phyloP scores from a whole-genome alignment of 2,888 invertebrate genomes.

The Acholoe squamosa region DNA sequence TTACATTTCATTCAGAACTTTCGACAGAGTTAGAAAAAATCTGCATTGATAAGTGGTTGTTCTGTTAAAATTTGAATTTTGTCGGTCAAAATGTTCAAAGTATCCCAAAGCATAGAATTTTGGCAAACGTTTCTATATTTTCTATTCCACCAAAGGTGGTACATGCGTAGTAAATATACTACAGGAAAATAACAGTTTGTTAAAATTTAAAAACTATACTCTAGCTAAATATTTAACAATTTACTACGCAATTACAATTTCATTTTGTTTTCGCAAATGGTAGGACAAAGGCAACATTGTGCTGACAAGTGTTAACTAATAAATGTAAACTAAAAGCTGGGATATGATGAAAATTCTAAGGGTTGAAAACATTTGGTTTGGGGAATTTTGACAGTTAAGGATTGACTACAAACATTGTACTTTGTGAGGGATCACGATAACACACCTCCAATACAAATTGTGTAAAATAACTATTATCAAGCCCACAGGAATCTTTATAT shows the following conservation, averaged over 20 bases:
- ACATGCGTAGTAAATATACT: no score
- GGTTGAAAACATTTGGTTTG: background rate
- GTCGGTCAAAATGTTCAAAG: no score
- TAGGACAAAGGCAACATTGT: slow-evolving; percentile 49
- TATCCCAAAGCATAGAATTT: no score
- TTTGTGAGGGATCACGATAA: slow-evolving; percentile 6
- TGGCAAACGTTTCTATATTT: no score
- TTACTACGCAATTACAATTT: background rate
- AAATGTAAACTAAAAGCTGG: background rate
- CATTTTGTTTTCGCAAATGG: slow-evolving; percentile 18
- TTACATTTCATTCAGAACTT: no score
- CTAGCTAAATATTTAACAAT: no score
- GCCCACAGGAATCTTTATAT: background rate
- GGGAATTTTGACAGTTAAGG: background rate
- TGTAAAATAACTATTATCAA: background rate
- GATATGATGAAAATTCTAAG: background rate
- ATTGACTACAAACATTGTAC: slow-evolving; percentile 11
- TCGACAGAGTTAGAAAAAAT: no score
- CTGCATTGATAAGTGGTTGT: no score
- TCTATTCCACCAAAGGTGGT: no score
- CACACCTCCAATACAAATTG: background rate
- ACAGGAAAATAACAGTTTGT: no score
- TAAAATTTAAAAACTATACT: no score
- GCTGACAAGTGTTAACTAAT: slow-evolving; percentile 1
- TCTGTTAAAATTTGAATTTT: no score